Evolutionary conservation across 2,797 vertebrate genomes (phyloP), one percentile per base, ranked within the genome.

Genomic region (Macropodus opercularis): DNA sequence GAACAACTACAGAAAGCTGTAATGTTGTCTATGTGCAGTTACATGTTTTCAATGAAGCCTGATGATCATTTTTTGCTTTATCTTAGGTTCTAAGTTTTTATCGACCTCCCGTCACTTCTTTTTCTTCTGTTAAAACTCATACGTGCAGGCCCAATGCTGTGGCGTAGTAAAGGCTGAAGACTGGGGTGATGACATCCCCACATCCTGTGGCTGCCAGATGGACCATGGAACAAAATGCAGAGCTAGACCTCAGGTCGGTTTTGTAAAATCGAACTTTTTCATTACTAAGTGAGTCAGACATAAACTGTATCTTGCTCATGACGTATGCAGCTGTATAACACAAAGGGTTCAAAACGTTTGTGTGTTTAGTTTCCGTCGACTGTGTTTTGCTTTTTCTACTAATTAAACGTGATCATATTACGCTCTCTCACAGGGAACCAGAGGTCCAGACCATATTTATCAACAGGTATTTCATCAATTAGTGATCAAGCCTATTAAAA

Each of bases 1-100:
- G 1, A 19, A 0, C 0, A 0, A 0, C 0, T 63, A 0, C 77
- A 86, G 31, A 0, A 0, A 3, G 0, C 0, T 1, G 83, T 85
- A 78, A 77, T 19, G 46, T 38, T 63, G 3, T 18, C n/a, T 24
- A 0, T 50, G 7, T 36, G 18, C 8, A 18, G 8, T 50, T 15
- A 21, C 40, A 11, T 31, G 9, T 31, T 31, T 3, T 11, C 3
- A 27, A 27, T 31, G 29, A 10, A 31, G 29, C 29, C 2, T 31
- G 12, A 5, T 24, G 5, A 23, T 36, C 18, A 18, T 14, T 18
- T 18, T 2, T 35, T 26, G 6, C 4, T 10, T 49, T 32, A 19
- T 26, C 4, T 19, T 26, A 11, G 39, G 23, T 39, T 48, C 15
- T 17, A n/a, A n/a, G n/a, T n/a, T n/a, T n/a, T n/a, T n/a, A n/a